Conservation (phyloP, 2,797 vertebrate genomes). For the Selene dorsalis region DNA sequence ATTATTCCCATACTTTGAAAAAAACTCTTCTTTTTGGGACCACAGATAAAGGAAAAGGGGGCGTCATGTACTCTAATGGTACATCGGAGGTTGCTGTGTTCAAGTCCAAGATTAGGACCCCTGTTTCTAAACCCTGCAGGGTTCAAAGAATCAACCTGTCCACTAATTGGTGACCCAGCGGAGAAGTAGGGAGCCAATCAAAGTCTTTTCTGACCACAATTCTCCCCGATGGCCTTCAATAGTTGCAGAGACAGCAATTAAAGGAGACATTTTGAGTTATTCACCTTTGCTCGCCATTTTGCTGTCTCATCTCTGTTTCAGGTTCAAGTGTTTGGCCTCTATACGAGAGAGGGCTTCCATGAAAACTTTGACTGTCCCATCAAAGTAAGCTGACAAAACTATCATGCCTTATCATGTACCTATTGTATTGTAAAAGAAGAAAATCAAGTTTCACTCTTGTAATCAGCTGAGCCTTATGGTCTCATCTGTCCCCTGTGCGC, state of each 20-base stretch:
- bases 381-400: slow-evolving; percentile 88
- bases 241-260: slow-evolving; percentile 83
- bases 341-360: slow-evolving; percentile 96
- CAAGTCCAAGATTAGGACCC: slow-evolving; percentile 74
- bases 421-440: neutral
- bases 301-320: slow-evolving; percentile 74
- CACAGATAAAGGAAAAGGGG: slow-evolving; percentile 46
- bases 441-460: neutral
- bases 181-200: slow-evolving; percentile 80
- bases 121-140: slow-evolving; percentile 77
- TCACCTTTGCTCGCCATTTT: slow-evolving; percentile 67
- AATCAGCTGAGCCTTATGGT: neutral
- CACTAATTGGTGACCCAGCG: slow-evolving; percentile 86
- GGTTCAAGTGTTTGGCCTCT: slow-evolving; percentile 97
- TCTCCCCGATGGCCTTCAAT: slow-evolving; percentile 70
- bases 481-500: slow-evolving; percentile 10
- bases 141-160: slow-evolving; percentile 79
- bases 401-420: neutral
- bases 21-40: slow-evolving; percentile 22
- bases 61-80: slow-evolving; percentile 66
- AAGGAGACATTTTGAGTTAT: slow-evolving; percentile 70
- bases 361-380: slow-evolving; percentile 98
- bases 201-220: slow-evolving; percentile 65
- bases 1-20: slow-evolving; percentile 56
- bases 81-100: slow-evolving; percentile 71